Evolutionary conservation across 2,888 invertebrate genomes (phyloP).

Genomic region (Chaetoderma sp.): DNA sequence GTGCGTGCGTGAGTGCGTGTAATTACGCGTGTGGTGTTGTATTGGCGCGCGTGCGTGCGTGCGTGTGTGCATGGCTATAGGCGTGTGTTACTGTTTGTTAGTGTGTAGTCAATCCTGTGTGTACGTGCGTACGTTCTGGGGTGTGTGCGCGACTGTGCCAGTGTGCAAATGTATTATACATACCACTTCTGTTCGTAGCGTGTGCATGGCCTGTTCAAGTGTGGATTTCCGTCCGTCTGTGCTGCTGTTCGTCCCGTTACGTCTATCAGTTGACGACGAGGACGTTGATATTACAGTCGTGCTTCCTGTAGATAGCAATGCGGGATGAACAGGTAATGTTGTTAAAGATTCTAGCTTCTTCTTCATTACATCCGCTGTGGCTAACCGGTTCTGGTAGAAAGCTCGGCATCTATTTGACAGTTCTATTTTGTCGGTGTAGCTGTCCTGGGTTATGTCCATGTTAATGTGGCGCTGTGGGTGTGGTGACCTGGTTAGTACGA

Average conservation of each 20-base stretch:
- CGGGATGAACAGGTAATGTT: no score
- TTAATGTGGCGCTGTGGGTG: no score
- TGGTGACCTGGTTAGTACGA: no score
- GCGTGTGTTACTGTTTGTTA: conserved; percentile 7
- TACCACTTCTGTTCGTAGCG: conserved; percentile 52
- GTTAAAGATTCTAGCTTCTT: conserved; percentile 9
- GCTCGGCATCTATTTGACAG: conserved; percentile 56
- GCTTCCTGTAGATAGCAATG: no score
- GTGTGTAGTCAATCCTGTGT: conserved; percentile 3
- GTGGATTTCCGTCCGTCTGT: conserved; percentile 34
- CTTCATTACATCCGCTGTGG: conserved; percentile 46
- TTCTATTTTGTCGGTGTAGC: conserved; percentile 55
- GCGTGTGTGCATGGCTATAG: neutral
- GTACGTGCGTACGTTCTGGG: neutral
- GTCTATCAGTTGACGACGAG: conserved; percentile 15
- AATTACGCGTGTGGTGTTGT: neutral
- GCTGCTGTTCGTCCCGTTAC: conserved; percentile 4
- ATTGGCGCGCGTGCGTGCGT: conserved; percentile 2
- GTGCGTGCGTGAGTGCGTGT: conserved; percentile 1
- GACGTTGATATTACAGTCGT: no score
- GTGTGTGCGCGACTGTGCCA: neutral
- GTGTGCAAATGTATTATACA: conserved; percentile 9
- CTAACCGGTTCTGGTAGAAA: conserved; percentile 50
- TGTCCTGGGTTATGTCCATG: conserved; percentile 30
- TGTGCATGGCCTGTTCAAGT: conserved; percentile 49